Evolutionary conservation across 2,113 vertebrate species (phyloP), one percentile per base, ranked within the genome.

Genomic region (Camelus dromedarius): DNA sequence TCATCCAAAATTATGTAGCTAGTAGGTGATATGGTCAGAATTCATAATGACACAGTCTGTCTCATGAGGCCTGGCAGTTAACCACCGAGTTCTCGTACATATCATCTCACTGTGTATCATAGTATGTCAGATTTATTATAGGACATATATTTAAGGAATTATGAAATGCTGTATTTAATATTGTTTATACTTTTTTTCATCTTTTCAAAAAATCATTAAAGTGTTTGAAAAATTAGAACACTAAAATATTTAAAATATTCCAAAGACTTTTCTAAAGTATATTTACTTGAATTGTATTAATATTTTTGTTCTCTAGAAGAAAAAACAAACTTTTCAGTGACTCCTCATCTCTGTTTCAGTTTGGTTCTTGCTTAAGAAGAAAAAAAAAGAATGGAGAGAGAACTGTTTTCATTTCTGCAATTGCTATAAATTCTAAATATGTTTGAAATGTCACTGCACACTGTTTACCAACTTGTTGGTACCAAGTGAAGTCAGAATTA

Each of bases 381-480:
- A 92, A 69, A 62, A 86, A 89, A 32, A 19, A 38, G n/a, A 97
- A 89, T 16, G 30, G 70, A 46, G 15, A 48, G 48, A 66, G 15
- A 91, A 72, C 48, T 84, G 24, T 75, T 96, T 96, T 96, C 48
- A 86, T 75, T 82, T 97, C 26, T 73, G 26, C 52, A 58, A 64
- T 66, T 67, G 75, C 56, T 76, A n/a, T 83, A 72, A 81, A 87
- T 60, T 87, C 83, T 97, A 92, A 95, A 92, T 93, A 52, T 80
- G 32, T 95, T 96, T 96, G 64, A 97, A 97, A 96, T 96, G 87
- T 92, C 95, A 96, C 46, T 94, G 94, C 46, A 95, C 76, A 95
- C 66, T 84, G n/a, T 72, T 80, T 67, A 80, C 79, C 79, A 75
- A 89, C 67, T 73, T 93, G 28, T 62, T 90, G 62, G 58, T 90